A percentile compares a stretch with the other conserved stretches of the same genome.
phyloP scores from a whole-genome alignment of 2,113 vertebrate species.

The Leptobrachium ailaonicum region DNA sequence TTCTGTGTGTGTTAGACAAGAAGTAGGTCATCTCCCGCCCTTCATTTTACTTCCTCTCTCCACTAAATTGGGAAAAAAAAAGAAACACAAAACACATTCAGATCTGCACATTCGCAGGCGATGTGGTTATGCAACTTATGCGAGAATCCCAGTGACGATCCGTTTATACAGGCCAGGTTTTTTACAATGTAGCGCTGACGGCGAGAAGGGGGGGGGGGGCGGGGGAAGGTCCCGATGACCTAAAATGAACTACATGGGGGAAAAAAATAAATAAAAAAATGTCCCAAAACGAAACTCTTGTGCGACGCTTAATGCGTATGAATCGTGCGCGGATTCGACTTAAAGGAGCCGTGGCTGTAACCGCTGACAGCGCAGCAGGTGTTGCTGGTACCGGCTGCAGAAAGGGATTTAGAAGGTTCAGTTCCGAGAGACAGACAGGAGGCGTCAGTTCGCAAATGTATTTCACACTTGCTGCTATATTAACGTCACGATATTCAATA shows the following conservation, averaged over 20 bases:
- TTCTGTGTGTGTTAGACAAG: slow-evolving; percentile 29
- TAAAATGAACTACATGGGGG: slow-evolving; percentile 22
- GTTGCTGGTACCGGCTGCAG: no score
- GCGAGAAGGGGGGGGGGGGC: not conserved
- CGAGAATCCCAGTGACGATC: not conserved
- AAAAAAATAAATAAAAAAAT: slow-evolving; percentile 11
- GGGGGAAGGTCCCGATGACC: slow-evolving; percentile 12
- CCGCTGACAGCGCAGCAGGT: not conserved
- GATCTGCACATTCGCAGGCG: not conserved
- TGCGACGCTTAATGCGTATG: not conserved
- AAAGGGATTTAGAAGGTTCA: no score
- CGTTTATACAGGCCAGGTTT: not conserved
- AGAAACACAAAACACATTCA: not conserved
- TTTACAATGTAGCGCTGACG: not conserved
- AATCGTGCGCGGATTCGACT: slow-evolving; percentile 10
- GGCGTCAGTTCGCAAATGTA: no score
- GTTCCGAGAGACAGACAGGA: no score
- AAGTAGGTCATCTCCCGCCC: not conserved
- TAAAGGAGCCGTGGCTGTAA: slow-evolving; percentile 11
- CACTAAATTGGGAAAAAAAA: not conserved
- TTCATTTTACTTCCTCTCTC: slow-evolving; percentile 2
- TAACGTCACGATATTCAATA: no score
- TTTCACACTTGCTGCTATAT: no score
- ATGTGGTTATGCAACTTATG: not conserved
- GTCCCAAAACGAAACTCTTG: slow-evolving; percentile 27